phyloP scores from a whole-genome alignment of 2,888 invertebrate genomes.

The Papilio elwesi region DNA sequence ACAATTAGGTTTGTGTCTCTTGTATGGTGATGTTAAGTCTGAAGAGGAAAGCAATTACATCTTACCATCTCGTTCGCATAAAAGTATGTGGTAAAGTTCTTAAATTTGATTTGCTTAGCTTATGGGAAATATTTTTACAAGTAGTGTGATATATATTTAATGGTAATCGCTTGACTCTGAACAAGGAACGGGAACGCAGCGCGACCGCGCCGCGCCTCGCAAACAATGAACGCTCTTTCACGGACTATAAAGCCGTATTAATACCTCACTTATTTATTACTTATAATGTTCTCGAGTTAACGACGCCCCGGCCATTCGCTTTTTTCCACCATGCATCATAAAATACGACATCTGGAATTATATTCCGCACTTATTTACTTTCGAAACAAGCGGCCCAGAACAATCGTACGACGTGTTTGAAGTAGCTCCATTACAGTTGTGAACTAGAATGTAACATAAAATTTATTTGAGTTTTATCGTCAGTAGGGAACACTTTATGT shows the following conservation, averaged over 20 bases:
- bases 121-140: slow-evolving; percentile 12
- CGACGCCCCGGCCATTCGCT: slow-evolving; percentile 74
- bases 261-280: slow-evolving; percentile 80
- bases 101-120: background rate
- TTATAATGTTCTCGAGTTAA: slow-evolving; percentile 82
- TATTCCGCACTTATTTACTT: slow-evolving; percentile 66
- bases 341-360: slow-evolving; percentile 75
- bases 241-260: slow-evolving; percentile 80
- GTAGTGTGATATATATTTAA: background rate
- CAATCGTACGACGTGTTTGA: slow-evolving; percentile 57
- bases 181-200: slow-evolving; percentile 60
- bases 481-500: background rate
- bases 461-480: background rate
- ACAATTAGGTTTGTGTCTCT: no score
- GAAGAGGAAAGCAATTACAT: background rate
- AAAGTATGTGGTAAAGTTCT: no score
- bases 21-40: background rate
- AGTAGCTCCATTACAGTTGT: slow-evolving; percentile 50
- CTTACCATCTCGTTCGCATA: background rate
- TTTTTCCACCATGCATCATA: slow-evolving; percentile 78
- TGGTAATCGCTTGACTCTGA: background rate
- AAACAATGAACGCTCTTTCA: slow-evolving; percentile 79
- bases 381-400: slow-evolving; percentile 63
- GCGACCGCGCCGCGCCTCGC: slow-evolving; percentile 49
- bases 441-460: background rate